Conservation (phyloP, 2,113 vertebrate genomes). For the Sitta europaea region DNA sequence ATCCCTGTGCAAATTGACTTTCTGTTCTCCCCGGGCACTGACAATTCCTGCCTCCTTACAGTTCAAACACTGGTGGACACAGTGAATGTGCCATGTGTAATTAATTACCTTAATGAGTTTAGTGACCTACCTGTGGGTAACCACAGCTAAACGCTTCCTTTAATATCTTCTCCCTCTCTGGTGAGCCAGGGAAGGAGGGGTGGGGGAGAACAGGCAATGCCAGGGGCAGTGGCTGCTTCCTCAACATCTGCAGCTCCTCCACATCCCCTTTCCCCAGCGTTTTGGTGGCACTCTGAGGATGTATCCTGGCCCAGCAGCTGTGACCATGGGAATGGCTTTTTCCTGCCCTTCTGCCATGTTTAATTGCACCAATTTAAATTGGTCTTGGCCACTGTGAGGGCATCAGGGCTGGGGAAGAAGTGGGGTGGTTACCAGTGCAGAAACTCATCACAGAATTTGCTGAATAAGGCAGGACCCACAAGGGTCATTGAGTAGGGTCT, state of each 20-base stretch:
- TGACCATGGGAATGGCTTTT: neutral
- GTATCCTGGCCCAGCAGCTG: neutral
- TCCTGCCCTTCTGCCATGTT: neutral
- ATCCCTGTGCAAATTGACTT: neutral
- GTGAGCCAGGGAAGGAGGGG: neutral
- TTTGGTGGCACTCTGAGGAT: neutral
- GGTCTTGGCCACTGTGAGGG: neutral
- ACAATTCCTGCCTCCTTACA: neutral
- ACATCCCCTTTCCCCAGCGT: accelerated
- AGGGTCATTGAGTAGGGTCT: neutral
- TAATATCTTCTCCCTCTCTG: neutral
- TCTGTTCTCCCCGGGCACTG: neutral
- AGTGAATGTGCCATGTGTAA: neutral
- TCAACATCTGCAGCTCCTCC: neutral
- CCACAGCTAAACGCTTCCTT: neutral
- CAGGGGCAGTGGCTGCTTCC: neutral
- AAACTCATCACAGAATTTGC: neutral
- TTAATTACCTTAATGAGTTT: conserved; percentile 32
- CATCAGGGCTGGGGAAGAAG: accelerated
- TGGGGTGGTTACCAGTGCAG: neutral
- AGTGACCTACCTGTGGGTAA: neutral
- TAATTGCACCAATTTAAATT: neutral
- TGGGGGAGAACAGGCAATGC: accelerated
- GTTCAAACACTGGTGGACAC: neutral
- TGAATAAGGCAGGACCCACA: neutral